A percentile compares a stretch with the other conserved stretches of the same genome.
Conservation (phyloP, 2,888 invertebrate genomes). For the Hirtodrosophila duncani region DNA sequence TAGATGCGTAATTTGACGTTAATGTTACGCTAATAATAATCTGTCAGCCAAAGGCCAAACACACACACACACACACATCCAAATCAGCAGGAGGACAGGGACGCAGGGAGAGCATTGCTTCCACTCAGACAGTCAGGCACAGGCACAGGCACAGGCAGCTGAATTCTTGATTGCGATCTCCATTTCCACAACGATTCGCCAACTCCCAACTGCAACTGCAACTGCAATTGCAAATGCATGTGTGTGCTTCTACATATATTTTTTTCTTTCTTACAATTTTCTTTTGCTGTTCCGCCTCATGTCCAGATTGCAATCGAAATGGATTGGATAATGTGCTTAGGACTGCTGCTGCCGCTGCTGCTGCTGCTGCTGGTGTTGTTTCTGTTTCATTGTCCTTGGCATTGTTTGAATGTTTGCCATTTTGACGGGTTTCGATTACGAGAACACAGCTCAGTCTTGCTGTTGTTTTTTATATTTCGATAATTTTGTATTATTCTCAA, state of each 20-base stretch:
- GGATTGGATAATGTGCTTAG: conserved; percentile 51
- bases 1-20: conserved; percentile 73
- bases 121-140: too few relatives aligned
- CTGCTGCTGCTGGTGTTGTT: conserved; percentile 18
- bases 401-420: conserved; percentile 62
- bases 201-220: too few relatives aligned
- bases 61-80: conserved; percentile 21
- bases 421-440: conserved; percentile 73
- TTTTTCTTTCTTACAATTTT: conserved; percentile 3
- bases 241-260: conserved; percentile 4
- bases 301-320: conserved; percentile 47
- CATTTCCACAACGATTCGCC: too few relatives aligned
- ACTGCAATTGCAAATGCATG: conserved; percentile 7
- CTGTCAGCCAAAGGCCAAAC: conserved; percentile 57
- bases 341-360: conserved; percentile 15
- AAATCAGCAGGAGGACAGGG: too few relatives aligned
- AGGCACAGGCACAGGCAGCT: too few relatives aligned
- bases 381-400: conserved; percentile 28
- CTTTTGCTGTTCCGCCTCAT: too few relatives aligned
- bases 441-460: conserved; percentile 25
- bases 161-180: too few relatives aligned
- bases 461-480: background rate
- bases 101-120: too few relatives aligned
- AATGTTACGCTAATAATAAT: conserved; percentile 76
- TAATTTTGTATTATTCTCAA: conserved; percentile 18